phyloP scores from a whole-genome alignment of 2,888 invertebrate genomes.

The Escarpia spicata region DNA sequence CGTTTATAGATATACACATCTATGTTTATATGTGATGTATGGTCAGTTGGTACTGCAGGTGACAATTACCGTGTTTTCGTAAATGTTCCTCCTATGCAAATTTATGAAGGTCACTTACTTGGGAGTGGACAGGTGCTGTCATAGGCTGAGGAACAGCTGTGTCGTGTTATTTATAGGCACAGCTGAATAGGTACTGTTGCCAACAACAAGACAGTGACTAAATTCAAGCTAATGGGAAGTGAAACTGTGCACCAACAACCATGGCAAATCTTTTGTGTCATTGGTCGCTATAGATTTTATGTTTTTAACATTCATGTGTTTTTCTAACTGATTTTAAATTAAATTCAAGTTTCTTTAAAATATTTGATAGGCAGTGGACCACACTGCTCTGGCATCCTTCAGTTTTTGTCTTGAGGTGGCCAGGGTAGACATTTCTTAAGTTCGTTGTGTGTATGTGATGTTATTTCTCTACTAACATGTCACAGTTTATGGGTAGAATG shows the following conservation, averaged over 20 bases:
- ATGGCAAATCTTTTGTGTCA: neutral
- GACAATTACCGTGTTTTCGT: neutral
- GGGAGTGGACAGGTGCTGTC: too few relatives aligned
- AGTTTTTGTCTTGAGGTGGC: neutral
- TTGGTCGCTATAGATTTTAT: neutral
- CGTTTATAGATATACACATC: neutral
- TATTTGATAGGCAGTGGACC: neutral
- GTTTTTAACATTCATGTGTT: neutral
- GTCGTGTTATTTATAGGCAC: neutral
- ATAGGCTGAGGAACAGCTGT: neutral
- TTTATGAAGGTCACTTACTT: neutral
- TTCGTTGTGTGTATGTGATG: neutral
- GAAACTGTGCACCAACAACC: neutral
- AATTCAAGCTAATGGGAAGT: neutral
- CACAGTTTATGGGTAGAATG: constrained; percentile 1
- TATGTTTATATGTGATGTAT: neutral
- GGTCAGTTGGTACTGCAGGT: neutral
- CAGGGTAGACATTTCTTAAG: neutral
- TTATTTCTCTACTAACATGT: neutral
- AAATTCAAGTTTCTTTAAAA: neutral
- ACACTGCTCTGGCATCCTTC: neutral
- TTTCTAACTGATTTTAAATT: neutral
- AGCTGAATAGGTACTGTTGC: neutral
- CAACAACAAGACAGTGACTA: neutral
- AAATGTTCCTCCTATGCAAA: constrained; percentile 4